phyloP scores from a whole-genome alignment of 2,888 invertebrate genomes.

The Torymus auratus region DNA sequence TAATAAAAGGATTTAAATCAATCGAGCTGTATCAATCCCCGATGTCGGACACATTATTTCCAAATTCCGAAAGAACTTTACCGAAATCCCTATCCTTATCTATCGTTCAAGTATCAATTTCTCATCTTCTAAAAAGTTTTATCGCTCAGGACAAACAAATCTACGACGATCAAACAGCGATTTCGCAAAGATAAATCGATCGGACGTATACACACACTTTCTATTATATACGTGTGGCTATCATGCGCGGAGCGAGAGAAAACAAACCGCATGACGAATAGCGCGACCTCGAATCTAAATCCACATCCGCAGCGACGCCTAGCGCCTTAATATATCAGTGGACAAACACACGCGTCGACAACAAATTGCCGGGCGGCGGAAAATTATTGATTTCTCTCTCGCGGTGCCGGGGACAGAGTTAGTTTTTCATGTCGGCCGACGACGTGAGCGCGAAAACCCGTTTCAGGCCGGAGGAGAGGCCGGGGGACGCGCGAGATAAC shows the following conservation, averaged over 20 bases:
- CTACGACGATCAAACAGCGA: neutral
- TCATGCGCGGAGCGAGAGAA: too few species aligned
- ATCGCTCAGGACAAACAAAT: neutral
- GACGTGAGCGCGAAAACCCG: conserved; percentile 41
- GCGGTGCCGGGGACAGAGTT: neutral
- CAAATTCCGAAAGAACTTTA: too few species aligned
- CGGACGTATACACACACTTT: neutral
- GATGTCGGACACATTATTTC: too few species aligned
- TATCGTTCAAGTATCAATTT: too few species aligned
- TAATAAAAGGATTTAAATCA: too few species aligned
- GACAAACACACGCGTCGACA: conserved; percentile 16
- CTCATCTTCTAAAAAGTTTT: too few species aligned
- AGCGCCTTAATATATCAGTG: neutral
- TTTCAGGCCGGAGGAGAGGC: conserved; percentile 1
- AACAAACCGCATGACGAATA: neutral
- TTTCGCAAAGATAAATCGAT: too few species aligned
- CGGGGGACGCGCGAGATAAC: conserved; percentile 56
- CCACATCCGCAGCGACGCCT: neutral
- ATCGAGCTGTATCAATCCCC: too few species aligned
- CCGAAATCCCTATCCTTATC: too few species aligned
- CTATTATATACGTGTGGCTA: neutral
- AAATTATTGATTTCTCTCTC: conserved; percentile 47
- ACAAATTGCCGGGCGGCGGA: conserved; percentile 34
- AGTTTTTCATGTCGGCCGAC: conserved; percentile 40
- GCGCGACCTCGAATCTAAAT: neutral